Conservation (phyloP, 30 jellyfish, hydroid and myxozoan genomes). For the Aurelia sp. region DNA sequence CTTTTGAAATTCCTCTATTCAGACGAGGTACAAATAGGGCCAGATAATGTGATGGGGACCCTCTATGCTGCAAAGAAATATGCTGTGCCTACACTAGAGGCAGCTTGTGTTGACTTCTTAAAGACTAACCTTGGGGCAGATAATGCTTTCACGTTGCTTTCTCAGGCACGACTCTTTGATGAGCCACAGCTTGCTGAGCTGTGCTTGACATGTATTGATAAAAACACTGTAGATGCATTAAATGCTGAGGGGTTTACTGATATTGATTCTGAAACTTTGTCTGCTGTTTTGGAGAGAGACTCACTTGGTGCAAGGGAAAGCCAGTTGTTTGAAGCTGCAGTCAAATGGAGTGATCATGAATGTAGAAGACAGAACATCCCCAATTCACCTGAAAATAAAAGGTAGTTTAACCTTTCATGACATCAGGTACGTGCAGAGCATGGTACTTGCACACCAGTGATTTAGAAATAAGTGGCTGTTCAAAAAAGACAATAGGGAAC, state of each 20-base stretch:
- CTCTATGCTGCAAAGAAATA: constrained; percentile 95
- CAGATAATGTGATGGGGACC: constrained; percentile 97
- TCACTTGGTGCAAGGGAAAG: constrained; percentile 95
- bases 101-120: constrained; percentile 92
- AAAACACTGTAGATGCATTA: constrained; percentile 82
- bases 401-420: constrained; percentile 36
- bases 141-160: constrained; percentile 90
- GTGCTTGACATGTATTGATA: constrained; percentile 93
- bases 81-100: constrained; percentile 94
- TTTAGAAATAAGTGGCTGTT: too few species aligned
- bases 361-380: constrained; percentile 88
- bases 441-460: too few species aligned
- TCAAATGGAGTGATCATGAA: constrained; percentile 92
- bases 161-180: constrained; percentile 95
- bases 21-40: constrained; percentile 93
- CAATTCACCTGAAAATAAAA: constrained; percentile 73
- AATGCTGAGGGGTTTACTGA: constrained; percentile 97
- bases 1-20: constrained; percentile 82
- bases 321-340: constrained; percentile 96
- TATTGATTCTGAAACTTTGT: constrained; percentile 81
- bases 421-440: too few species aligned
- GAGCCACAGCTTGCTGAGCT: constrained; percentile 98
- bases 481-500: too few species aligned
- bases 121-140: constrained; percentile 95
- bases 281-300: constrained; percentile 86